Evolutionary conservation across 2,888 invertebrate genomes (phyloP).

Genomic region (Nycteola revayana): DNA sequence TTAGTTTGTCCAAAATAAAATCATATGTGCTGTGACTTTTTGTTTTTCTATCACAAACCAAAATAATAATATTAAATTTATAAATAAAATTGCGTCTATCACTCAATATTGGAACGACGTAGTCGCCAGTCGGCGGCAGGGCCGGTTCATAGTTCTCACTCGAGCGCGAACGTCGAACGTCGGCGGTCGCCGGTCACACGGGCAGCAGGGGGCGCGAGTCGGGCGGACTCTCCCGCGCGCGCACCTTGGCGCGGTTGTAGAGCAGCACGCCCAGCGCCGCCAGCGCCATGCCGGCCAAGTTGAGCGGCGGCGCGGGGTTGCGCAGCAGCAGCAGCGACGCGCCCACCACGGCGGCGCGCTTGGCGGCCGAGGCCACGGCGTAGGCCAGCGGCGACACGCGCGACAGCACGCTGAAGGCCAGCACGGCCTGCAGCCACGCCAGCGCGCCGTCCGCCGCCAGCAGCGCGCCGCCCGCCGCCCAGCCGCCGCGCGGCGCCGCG

Average conservation of each 20-base stretch:
- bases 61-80: no score
- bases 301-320: conserved; percentile 94
- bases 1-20: no score
- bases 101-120: no score
- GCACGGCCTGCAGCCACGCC: conserved; percentile 96
- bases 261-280: conserved; percentile 94
- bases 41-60: no score
- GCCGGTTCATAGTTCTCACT: no score
- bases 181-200: no score
- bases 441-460: conserved; percentile 88
- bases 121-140: no score
- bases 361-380: conserved; percentile 97
- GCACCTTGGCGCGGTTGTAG: conserved; percentile 85
- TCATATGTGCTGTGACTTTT: no score
- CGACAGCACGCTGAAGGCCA: conserved; percentile 96
- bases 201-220: conserved; percentile 39
- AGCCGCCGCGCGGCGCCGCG: conserved; percentile 28
- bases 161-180: no score
- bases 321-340: conserved; percentile 92
- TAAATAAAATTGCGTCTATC: no score
- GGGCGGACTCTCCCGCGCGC: conserved; percentile 14
- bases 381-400: conserved; percentile 96
- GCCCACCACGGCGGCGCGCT: conserved; percentile 95
- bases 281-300: conserved; percentile 94
- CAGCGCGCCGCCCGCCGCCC: conserved; percentile 36